A percentile compares a stretch with the other conserved stretches of the same genome.
Evolutionary conservation across 2,113 vertebrate genomes (phyloP).

Genomic region (Protobothrops flavoviridis): DNA sequence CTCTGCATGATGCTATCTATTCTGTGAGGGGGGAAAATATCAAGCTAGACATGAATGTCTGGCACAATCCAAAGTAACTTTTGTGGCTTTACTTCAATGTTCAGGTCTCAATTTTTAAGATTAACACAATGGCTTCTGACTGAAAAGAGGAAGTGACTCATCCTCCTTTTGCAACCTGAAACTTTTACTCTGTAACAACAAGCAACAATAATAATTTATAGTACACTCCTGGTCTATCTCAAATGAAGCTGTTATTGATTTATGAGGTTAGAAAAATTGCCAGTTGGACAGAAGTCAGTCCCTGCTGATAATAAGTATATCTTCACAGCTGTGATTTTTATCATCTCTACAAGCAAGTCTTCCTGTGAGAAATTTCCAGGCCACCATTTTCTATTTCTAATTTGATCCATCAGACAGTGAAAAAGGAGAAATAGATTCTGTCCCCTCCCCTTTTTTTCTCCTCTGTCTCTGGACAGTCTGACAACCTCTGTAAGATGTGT

Average conservation of each 20-base stretch:
- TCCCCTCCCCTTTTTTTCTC: too few species aligned
- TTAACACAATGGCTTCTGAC: neutral
- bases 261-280: slow-evolving; percentile 47
- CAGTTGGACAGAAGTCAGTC: slow-evolving; percentile 44
- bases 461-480: neutral
- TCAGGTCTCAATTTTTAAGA: neutral
- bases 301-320: slow-evolving; percentile 46
- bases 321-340: slow-evolving; percentile 33
- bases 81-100: neutral
- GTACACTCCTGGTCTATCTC: slow-evolving; percentile 35
- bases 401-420: slow-evolving; percentile 47
- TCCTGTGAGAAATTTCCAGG: slow-evolving; percentile 54
- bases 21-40: neutral
- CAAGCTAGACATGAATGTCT: neutral
- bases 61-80: neutral
- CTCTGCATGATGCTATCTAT: neutral
- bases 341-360: slow-evolving; percentile 51
- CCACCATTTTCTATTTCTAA: slow-evolving; percentile 43
- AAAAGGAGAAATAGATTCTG: neutral
- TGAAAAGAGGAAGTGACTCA: slow-evolving; percentile 12
- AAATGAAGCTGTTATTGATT: slow-evolving; percentile 57
- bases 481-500: neutral
- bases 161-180: slow-evolving; percentile 35
- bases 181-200: slow-evolving; percentile 1
- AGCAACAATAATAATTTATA: slow-evolving; percentile 34